Conservation (phyloP, 1,140 invertebrate genomes). For the Lutraria rhynchaena region DNA sequence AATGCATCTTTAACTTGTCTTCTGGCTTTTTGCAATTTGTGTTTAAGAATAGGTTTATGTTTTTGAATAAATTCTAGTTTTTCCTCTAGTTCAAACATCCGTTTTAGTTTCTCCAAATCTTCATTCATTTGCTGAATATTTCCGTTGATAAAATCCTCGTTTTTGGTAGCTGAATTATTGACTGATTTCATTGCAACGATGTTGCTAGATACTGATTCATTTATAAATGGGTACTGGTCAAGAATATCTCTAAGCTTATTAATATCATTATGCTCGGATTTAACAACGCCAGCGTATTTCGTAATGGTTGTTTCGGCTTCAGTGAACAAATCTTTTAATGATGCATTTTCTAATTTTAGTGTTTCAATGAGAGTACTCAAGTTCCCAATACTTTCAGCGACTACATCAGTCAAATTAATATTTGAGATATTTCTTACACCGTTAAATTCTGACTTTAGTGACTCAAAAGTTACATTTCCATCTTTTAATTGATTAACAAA, state of each 20-base stretch:
- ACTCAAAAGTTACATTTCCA: neutral
- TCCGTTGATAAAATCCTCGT: too few relatives aligned
- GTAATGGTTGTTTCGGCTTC: neutral
- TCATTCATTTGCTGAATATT: too few relatives aligned
- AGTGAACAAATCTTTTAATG: neutral
- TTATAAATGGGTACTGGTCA: neutral
- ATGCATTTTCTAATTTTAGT: neutral
- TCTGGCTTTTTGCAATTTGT: too few relatives aligned
- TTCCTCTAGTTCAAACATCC: too few relatives aligned
- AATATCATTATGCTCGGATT: neutral
- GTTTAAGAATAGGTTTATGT: neutral
- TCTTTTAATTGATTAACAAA: too few relatives aligned
- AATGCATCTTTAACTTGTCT: too few relatives aligned
- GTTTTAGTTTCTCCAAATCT: too few relatives aligned
- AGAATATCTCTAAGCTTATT: neutral
- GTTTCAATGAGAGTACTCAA: neutral
- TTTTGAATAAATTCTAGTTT: neutral
- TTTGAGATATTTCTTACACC: neutral
- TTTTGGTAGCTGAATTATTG: too few relatives aligned
- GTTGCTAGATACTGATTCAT: neutral
- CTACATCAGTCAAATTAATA: neutral
- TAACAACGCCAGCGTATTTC: neutral
- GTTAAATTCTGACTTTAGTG: neutral
- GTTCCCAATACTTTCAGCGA: too few relatives aligned
- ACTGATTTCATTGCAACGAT: too few relatives aligned